Evolutionary conservation across 2,797 vertebrate species (phyloP).

Genomic region (Neosilurus mollespiculum): DNA sequence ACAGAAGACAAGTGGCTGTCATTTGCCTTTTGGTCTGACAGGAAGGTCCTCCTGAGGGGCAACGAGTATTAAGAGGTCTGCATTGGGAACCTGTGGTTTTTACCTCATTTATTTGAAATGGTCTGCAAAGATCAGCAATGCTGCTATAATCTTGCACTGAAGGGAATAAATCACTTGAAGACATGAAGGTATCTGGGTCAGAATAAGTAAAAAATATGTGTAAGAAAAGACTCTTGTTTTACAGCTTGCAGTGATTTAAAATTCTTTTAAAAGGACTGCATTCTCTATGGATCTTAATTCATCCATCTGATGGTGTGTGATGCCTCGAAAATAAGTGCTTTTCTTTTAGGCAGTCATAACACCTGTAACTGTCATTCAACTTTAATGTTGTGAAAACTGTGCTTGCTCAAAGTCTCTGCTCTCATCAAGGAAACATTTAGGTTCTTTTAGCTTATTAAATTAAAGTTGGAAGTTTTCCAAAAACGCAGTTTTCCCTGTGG

Average conservation of each 20-base stretch:
- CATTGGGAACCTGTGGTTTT: slow-evolving; percentile 22
- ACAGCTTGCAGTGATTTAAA: slow-evolving; percentile 3
- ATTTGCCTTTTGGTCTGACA: slow-evolving; percentile 33
- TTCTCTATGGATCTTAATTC: slow-evolving; percentile 29
- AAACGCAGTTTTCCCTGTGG: not conserved
- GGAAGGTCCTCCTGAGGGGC: slow-evolving; percentile 12
- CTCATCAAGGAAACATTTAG: not conserved
- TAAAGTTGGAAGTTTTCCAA: not conserved
- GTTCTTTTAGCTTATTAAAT: not conserved
- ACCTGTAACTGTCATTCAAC: slow-evolving; percentile 13
- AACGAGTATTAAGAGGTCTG: slow-evolving; percentile 22
- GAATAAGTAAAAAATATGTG: slow-evolving; percentile 19
- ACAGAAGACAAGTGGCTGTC: slow-evolving; percentile 37
- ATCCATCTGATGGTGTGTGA: not conserved
- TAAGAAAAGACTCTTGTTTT: slow-evolving; percentile 6
- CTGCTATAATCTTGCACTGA: slow-evolving; percentile 26
- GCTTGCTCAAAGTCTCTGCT: not conserved
- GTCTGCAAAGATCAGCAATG: slow-evolving; percentile 11
- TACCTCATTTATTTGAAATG: slow-evolving; percentile 24
- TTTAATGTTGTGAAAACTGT: slow-evolving; percentile 31
- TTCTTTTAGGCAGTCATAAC: slow-evolving; percentile 21
- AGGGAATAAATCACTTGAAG: slow-evolving; percentile 21
- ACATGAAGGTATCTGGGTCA: slow-evolving; percentile 1
- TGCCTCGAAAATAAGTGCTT: not conserved
- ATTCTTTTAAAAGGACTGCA: not conserved